Percentiles rank a stretch among this genome's conserved stretches.
These are phyloP conservation scores for Furcifer pardalis DNA, from an alignment of 2,797 vertebrate species.

Conservation along the genomic window DNA sequence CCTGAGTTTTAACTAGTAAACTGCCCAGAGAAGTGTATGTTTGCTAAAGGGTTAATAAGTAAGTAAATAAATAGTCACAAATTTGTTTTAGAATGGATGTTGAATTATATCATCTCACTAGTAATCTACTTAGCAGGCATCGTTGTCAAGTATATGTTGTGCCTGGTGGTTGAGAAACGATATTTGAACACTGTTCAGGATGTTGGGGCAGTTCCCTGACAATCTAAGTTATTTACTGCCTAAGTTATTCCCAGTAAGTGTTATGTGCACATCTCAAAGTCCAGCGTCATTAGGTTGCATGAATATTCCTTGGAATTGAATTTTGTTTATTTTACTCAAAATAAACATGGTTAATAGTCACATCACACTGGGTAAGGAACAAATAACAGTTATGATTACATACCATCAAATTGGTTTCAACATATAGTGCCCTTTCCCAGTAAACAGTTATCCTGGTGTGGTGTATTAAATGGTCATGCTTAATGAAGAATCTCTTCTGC, in stretches of 20 bases:
- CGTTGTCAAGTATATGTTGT: background rate
- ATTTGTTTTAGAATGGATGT: too few relatives aligned
- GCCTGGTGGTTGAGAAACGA: background rate
- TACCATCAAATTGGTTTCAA: too few relatives aligned
- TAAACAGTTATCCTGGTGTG: too few relatives aligned
- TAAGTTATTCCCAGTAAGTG: slow-evolving; percentile 45
- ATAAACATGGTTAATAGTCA: slow-evolving; percentile 48
- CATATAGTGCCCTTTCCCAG: too few relatives aligned
- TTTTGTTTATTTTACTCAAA: too few relatives aligned
- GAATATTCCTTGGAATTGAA: too few relatives aligned
- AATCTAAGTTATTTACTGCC: slow-evolving; percentile 49
- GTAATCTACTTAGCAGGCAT: background rate
- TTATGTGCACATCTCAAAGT: slow-evolving; percentile 56
- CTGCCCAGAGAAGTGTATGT: too few relatives aligned
- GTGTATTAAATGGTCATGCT: slow-evolving; percentile 25
- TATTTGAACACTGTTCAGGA: slow-evolving; percentile 36
- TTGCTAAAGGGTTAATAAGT: too few relatives aligned
- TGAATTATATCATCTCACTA: background rate
- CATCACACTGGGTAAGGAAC: slow-evolving; percentile 57
- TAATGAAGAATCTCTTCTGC: slow-evolving; percentile 62
- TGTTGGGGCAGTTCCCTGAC: slow-evolving; percentile 43
- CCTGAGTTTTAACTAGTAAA: too few relatives aligned
- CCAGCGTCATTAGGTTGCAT: slow-evolving; percentile 62
- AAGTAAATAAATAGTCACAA: background rate
- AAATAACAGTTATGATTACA: background rate